Percentiles rank a stretch among this genome's conserved stretches.
Conservation (phyloP, 1,140 invertebrate genomes). For the Andricus grossulariae region DNA sequence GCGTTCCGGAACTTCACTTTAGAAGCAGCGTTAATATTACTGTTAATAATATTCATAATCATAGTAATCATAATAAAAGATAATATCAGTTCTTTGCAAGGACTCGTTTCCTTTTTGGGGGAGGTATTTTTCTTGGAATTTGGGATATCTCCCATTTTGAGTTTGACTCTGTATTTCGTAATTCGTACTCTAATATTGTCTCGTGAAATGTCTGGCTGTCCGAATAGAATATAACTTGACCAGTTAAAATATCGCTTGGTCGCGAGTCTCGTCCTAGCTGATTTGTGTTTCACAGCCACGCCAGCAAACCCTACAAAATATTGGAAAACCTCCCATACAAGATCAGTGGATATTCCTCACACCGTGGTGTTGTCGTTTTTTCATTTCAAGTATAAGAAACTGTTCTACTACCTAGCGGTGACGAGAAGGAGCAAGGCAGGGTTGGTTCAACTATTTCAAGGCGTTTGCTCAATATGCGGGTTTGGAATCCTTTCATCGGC, state of each 20-base stretch:
- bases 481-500: slow-evolving; percentile 21
- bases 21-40: slow-evolving; percentile 33
- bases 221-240: neutral
- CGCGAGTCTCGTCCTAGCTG: slow-evolving; percentile 19
- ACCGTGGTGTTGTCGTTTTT: neutral
- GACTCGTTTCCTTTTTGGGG: slow-evolving; percentile 8
- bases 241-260: slow-evolving; percentile 18
- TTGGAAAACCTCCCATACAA: slow-evolving; percentile 22
- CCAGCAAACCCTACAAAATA: slow-evolving; percentile 47
- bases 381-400: neutral
- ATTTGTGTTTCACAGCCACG: slow-evolving; percentile 51
- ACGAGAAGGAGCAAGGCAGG: slow-evolving; percentile 4
- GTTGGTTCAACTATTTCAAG: slow-evolving; percentile 11
- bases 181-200: slow-evolving; percentile 33
- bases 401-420: neutral
- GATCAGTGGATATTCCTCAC: neutral
- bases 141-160: neutral
- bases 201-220: slow-evolving; percentile 7
- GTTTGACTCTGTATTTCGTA: neutral
- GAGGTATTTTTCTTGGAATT: slow-evolving; percentile 2
- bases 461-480: slow-evolving; percentile 14
- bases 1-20: slow-evolving; percentile 35
- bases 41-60: slow-evolving; percentile 34
- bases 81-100: slow-evolving; percentile 43
- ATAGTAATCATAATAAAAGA: slow-evolving; percentile 43